Evolutionary conservation across 2,113 vertebrate genomes (phyloP), one percentile per base, ranked within the genome.

Genomic region (Meriones unguiculatus): DNA sequence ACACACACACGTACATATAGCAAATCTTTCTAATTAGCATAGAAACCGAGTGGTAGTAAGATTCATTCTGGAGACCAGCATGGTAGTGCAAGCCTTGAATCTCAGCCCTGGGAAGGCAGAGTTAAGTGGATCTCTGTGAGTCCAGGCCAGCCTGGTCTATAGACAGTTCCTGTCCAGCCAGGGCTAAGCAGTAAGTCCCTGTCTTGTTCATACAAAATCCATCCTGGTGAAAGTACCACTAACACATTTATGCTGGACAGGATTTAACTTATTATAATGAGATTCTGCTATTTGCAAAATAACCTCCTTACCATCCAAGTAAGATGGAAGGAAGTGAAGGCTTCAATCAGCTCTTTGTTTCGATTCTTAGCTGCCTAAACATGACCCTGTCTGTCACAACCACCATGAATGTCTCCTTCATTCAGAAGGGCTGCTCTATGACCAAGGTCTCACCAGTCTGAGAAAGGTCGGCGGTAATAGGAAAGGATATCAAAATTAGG

Each of bases 221-320:
- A 38, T 13, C n/a, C 73, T 67, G 18, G 41, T 91, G 86, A 86
- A 80, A 54, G n/a, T 80, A 95, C 18, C 46, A 75, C 88, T 0
- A 7, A 73, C 46, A 32, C 75, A 87, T 41, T 93, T 7, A 14
- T 2, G 93, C 32, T n/a, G 69, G 35, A 91, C 12, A 89, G 0
- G 5, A 59, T 87, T 94, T 50, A 38, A 57, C 92, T 91, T 87
- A 92, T 88, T 70, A 38, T 46, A 72, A 64, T 87, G 32, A 0
- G 2, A n/a, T 94, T 95, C 17, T 0, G 92, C 41, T 67, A 73
- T 46, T 97, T 95, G 59, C 62, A 96, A 97, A 98, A 77, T 93
- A 89, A 90, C 52, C 73, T 93, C 64, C 52, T 89, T 93, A 59
- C 76, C 96, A 87, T 38, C 57, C 67, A 89, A 50, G 80, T 72